Percentiles rank a stretch among this genome's conserved stretches.
Evolutionary conservation across 37 sponge, comb jelly and placozoan genomes (phyloP).

Genomic region (Aplysina aerophoba): DNA sequence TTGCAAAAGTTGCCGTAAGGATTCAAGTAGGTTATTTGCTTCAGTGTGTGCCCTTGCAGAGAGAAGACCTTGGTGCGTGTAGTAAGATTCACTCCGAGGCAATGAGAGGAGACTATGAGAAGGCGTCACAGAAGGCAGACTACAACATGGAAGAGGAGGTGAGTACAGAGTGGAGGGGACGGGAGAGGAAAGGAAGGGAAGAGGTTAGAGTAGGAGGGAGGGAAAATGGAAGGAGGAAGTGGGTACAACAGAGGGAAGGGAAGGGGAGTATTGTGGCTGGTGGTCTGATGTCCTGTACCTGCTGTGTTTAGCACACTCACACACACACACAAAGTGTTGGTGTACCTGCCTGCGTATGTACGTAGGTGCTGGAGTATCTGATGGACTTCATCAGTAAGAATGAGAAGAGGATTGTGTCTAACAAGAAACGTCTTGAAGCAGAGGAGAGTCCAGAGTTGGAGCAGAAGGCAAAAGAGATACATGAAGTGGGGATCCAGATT

Average conservation of each 20-base stretch:
- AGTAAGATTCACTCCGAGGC: constrained; percentile 87
- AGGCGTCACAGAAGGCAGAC: constrained; percentile 83
- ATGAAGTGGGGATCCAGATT: constrained; percentile 88
- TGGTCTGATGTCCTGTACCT: neutral
- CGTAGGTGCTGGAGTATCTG: constrained; percentile 51
- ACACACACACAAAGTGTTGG: neutral
- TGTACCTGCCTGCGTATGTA: too few species aligned
- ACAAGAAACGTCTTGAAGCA: constrained; percentile 84
- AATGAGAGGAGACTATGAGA: constrained; percentile 85
- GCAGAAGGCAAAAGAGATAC: constrained; percentile 83
- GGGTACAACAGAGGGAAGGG: too few species aligned
- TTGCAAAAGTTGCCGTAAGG: too few species aligned
- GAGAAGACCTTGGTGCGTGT: constrained; percentile 90
- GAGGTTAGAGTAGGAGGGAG: too few species aligned
- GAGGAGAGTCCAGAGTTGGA: constrained; percentile 87
- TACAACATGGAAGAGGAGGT: constrained; percentile 97
- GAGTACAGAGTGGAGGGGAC: neutral
- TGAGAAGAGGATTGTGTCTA: constrained; percentile 87
- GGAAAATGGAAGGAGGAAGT: too few species aligned
- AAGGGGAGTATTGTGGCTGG: too few species aligned
- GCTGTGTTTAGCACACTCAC: too few species aligned
- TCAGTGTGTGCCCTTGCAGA: constrained; percentile 56
- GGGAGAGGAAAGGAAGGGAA: too few species aligned
- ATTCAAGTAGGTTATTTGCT: too few species aligned
- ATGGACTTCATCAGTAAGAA: constrained; percentile 81